phyloP scores from a whole-genome alignment of 2,113 vertebrate species.

The Bufo bufo region DNA sequence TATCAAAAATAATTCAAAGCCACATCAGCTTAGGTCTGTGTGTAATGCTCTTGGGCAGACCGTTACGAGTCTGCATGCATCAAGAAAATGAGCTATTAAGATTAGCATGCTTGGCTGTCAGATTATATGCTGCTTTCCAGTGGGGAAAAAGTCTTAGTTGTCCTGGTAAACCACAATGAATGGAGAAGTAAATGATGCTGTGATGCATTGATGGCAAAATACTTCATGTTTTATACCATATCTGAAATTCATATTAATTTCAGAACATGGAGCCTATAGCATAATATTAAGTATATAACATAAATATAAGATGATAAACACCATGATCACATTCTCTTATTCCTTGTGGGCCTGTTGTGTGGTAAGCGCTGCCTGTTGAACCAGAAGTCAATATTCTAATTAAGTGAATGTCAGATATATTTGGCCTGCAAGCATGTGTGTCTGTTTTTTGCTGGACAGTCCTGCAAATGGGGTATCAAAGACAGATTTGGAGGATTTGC shows the following conservation, averaged over 20 bases:
- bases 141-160: constrained; percentile 24
- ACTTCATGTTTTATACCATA: not conserved
- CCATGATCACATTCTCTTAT: not conserved
- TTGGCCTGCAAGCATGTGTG: not conserved
- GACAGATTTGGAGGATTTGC: too few species aligned
- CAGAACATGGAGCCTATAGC: not conserved
- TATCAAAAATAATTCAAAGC: constrained; percentile 34
- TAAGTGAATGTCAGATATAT: not conserved
- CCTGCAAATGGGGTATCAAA: too few species aligned
- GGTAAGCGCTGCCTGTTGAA: not conserved
- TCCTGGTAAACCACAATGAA: constrained; percentile 3
- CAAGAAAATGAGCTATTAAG: constrained; percentile 48
- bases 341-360: not conserved
- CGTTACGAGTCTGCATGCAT: constrained; percentile 29
- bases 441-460: too few species aligned
- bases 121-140: constrained; percentile 34
- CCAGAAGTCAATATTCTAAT: not conserved
- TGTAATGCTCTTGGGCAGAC: constrained; percentile 44
- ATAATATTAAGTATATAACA: too few species aligned
- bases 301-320: not conserved
- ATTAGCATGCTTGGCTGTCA: constrained; percentile 46
- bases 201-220: constrained; percentile 9
- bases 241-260: not conserved
- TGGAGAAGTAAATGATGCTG: not conserved
- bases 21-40: constrained; percentile 39